phyloP scores from a whole-genome alignment of 2,797 vertebrate species.

The Anisognathus igniventris region DNA sequence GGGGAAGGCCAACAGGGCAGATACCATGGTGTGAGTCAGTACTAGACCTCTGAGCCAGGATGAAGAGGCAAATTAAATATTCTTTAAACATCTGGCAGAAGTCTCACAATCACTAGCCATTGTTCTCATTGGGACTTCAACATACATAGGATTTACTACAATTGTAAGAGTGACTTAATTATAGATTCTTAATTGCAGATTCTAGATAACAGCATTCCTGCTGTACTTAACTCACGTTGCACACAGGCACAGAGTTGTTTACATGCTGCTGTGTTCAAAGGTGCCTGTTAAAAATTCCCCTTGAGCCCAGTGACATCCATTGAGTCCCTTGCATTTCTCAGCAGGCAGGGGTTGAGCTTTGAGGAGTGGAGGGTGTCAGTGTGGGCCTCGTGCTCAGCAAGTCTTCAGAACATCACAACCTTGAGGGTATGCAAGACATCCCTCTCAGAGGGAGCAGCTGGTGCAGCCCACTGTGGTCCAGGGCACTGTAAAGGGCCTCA shows the following conservation, averaged over 20 bases:
- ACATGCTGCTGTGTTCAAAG: neutral
- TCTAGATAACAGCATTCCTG: neutral
- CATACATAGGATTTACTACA: neutral
- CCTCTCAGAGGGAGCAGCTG: neutral
- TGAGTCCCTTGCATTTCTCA: neutral
- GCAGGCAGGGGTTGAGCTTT: neutral
- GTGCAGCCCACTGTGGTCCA: neutral
- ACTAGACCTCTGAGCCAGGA: neutral
- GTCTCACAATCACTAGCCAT: neutral
- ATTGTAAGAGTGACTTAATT: neutral
- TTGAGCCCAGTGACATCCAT: neutral
- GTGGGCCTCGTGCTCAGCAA: neutral
- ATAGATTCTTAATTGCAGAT: neutral
- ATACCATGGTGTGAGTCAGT: neutral
- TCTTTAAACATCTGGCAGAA: neutral
- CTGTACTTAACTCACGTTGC: rapidly evolving
- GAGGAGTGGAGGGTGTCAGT: neutral
- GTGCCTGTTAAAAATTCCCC: neutral
- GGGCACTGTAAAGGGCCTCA: neutral
- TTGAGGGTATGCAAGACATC: neutral
- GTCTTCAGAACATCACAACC: neutral
- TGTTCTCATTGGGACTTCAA: neutral
- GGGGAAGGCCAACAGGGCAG: neutral
- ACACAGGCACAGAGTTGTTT: neutral
- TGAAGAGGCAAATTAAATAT: neutral